Conservation (phyloP, 1,140 invertebrate genomes). For the Pachypeltis micranthus region DNA sequence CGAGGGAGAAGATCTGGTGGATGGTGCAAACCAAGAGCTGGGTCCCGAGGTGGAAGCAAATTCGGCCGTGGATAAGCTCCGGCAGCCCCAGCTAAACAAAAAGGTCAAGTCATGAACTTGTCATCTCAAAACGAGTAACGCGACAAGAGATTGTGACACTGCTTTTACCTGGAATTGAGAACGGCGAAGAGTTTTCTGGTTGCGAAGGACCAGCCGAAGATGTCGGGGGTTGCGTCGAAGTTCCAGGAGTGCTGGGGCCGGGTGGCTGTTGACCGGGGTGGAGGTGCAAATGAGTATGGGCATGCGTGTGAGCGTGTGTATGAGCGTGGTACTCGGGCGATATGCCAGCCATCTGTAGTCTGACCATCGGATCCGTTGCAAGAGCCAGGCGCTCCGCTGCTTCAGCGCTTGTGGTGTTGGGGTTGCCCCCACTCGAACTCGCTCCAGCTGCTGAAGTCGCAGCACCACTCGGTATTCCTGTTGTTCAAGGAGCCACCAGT, state of each 20-base stretch:
- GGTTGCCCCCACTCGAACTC: slow-evolving; percentile 18
- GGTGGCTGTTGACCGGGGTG: slow-evolving; percentile 72
- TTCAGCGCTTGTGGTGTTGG: slow-evolving; percentile 26
- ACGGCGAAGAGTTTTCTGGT: slow-evolving; percentile 43
- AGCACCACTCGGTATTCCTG: slow-evolving; percentile 34
- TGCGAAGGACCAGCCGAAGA: slow-evolving; percentile 42
- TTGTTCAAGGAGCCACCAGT: too few species aligned
- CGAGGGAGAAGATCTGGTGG: slow-evolving; percentile 63
- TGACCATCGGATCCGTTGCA: slow-evolving; percentile 57
- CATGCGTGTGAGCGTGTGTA: slow-evolving; percentile 76
- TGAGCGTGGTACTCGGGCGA: slow-evolving; percentile 69
- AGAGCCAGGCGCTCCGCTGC: slow-evolving; percentile 55
- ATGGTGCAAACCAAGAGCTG: slow-evolving; percentile 42
- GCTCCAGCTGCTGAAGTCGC: slow-evolving; percentile 33
- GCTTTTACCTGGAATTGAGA: slow-evolving; percentile 44
- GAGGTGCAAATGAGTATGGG: slow-evolving; percentile 57
- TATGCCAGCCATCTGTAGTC: slow-evolving; percentile 75
- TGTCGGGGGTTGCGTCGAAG: slow-evolving; percentile 38
- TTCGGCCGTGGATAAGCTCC: slow-evolving; percentile 48
- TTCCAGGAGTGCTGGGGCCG: slow-evolving; percentile 42
- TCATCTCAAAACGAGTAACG: neutral
- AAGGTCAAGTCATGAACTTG: neutral
- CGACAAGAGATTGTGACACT: slow-evolving; percentile 18
- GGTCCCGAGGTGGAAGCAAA: slow-evolving; percentile 45
- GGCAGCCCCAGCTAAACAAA: slow-evolving; percentile 36